These are phyloP conservation scores for Hyles vespertilio DNA, from an alignment of 1,140 invertebrate species.

Conservation along the genomic window DNA sequence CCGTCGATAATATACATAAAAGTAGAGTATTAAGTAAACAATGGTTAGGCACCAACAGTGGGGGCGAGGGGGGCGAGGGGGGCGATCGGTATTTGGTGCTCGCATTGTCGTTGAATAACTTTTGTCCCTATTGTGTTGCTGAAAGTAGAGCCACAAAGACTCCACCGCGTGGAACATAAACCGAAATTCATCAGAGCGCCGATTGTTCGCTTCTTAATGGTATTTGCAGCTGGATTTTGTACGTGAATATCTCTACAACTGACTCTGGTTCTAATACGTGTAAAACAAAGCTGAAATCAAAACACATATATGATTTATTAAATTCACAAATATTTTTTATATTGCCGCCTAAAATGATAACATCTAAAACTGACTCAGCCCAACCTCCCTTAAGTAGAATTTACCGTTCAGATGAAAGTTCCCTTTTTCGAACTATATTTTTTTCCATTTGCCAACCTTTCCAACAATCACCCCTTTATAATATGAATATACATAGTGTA, in stretches of 20 bases:
- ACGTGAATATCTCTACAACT: background rate
- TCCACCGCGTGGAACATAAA: slow-evolving; percentile 73
- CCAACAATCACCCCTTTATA: no score
- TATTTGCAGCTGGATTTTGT: slow-evolving; percentile 33
- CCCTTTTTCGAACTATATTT: no score
- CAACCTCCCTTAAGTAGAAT: no score
- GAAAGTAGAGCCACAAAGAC: slow-evolving; percentile 74
- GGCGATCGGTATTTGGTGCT: slow-evolving; percentile 75
- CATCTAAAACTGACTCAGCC: no score
- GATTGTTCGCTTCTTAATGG: slow-evolving; percentile 68
- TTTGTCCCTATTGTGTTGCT: slow-evolving; percentile 76
- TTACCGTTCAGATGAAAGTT: no score
- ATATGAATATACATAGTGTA: no score
- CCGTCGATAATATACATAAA: slow-evolving; percentile 68
- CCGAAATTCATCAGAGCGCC: slow-evolving; percentile 75
- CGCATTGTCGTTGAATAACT: slow-evolving; percentile 77
- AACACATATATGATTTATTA: no score
- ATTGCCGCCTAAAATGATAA: no score
- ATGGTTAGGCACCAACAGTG: slow-evolving; percentile 58
- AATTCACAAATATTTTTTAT: no score
- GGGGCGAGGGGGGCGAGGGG: slow-evolving; percentile 36
- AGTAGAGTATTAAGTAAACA: slow-evolving; percentile 73
- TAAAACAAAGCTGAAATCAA: background rate
- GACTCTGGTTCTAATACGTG: background rate
- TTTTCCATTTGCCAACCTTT: no score